Evolutionary conservation across 2,113 vertebrate genomes (phyloP).

Genomic region (Agelaius phoeniceus): DNA sequence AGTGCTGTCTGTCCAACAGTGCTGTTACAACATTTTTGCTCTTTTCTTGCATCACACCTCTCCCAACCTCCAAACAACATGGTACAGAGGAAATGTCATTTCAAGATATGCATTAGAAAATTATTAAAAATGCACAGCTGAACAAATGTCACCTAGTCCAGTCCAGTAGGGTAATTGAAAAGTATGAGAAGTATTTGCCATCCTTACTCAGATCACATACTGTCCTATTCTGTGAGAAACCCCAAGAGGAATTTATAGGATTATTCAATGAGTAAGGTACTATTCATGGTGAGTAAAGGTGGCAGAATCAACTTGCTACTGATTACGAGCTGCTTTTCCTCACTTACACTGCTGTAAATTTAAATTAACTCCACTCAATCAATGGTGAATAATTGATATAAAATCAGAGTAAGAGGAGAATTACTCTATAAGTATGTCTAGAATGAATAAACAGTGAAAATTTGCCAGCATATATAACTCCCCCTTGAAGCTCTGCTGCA

Average conservation of each 20-base stretch:
- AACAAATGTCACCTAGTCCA: background rate
- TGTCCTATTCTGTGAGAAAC: conserved; percentile 24
- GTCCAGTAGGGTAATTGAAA: conserved; percentile 7
- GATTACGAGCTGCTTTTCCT: conserved; percentile 50
- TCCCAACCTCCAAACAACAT: background rate
- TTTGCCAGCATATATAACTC: conserved; percentile 50
- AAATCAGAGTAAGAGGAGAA: conserved; percentile 68
- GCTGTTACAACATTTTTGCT: background rate
- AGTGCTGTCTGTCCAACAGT: background rate
- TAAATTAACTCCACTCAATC: conserved; percentile 67
- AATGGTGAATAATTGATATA: conserved; percentile 63
- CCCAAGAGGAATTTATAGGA: conserved; percentile 44
- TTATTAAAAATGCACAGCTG: background rate
- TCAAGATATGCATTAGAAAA: background rate
- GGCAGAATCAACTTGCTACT: conserved; percentile 61
- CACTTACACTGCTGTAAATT: conserved; percentile 63
- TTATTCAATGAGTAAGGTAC: conserved; percentile 58
- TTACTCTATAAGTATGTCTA: conserved; percentile 63
- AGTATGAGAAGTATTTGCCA: conserved; percentile 22
- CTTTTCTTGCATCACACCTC: background rate
- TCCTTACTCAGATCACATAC: conserved; percentile 55
- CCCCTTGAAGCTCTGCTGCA: conserved; percentile 60
- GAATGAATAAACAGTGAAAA: conserved; percentile 68
- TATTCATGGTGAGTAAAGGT: conserved; percentile 64
- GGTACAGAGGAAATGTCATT: background rate